Base-by-base conservation (phyloP, 2,113 vertebrate genomes). In the Clarias macrocephalus region DNA sequence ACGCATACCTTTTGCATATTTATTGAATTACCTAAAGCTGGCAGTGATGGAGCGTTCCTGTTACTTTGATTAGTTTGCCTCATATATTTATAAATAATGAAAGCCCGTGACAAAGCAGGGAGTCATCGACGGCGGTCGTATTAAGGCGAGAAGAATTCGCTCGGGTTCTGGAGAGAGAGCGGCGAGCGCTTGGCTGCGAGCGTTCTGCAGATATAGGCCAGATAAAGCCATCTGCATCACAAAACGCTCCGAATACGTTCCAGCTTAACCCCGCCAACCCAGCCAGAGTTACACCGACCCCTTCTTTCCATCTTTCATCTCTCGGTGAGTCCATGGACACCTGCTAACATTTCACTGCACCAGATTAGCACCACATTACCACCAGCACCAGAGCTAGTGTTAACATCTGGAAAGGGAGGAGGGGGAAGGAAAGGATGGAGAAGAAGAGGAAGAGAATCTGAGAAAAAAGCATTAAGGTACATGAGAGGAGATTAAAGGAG, bases 201-300 rank as follows among this genome's bases (percentile, higher is more conserved):
- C 18, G 28, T 52, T 57, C n/a, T 80, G 28, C 30, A 85, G 83
- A 76, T 76, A 75, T 85, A 59, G 83, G 83, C 56, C 70, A 85
- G 83, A 85, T 85, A 88, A 86, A 81, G 65, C 85, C 18, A 88
- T 52, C 68, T n/a, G 87, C 16, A 28, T 68, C 65, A 21, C 37
- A 68, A 75, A 86, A n/a, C 23, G 28, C 13, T 23, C 76, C 62
- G 82, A 16, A 86, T 57, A 48, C 57, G 42, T 23, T 62, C 57
- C 79, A 28, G 25, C 75, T 52, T 8, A 48, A 48, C 75, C n/a
- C 42, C 25, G 7, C 15, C 48, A 28, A 65, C 72, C 19, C 57
- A 54, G 52, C 54, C 37, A 57, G 76, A 33, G 59, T 80, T 33
- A 33, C 11, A 80, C n/a, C n/a, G n/a, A n/a, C n/a, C n/a, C n/a